These are phyloP conservation scores for Eilema sororculum DNA, from an alignment of 2,888 invertebrate genomes.

Conservation along the genomic window DNA sequence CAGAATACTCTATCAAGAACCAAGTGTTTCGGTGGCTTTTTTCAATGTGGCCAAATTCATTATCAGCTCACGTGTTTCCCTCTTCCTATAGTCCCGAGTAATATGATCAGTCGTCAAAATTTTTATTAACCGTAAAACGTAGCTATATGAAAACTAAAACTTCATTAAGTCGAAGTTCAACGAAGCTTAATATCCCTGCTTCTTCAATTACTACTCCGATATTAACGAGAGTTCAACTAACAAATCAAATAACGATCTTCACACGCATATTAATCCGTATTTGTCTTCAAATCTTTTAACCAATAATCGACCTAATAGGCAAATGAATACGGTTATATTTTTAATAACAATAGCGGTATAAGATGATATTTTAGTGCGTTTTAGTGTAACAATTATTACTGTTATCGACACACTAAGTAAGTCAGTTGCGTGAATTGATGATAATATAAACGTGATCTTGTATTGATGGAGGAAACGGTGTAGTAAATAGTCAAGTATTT, in stretches of 20 bases:
- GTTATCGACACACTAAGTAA: constrained; percentile 68
- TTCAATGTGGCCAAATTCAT: no score
- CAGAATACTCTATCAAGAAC: no score
- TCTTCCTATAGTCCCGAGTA: no score
- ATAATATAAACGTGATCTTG: constrained; percentile 59
- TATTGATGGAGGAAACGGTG: constrained; percentile 19
- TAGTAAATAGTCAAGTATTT: constrained; percentile 4
- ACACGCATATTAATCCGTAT: constrained; percentile 52
- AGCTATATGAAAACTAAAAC: neutral
- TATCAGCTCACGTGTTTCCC: no score
- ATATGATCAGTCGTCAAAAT: no score
- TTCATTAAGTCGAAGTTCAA: constrained; percentile 14
- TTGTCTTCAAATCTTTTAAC: neutral
- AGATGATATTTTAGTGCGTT: constrained; percentile 47
- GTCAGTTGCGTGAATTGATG: constrained; percentile 64
- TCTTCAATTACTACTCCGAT: constrained; percentile 39
- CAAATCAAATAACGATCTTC: constrained; percentile 49
- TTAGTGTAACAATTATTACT: constrained; percentile 56
- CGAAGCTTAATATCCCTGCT: constrained; percentile 26
- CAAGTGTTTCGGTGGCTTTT: no score
- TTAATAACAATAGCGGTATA: constrained; percentile 11
- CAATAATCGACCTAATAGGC: neutral
- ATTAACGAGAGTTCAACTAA: constrained; percentile 49
- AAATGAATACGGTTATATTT: constrained; percentile 18
- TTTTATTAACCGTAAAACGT: neutral